These are phyloP conservation scores for Palythoa grandis DNA, from an alignment of 92 coral and sea anemone genomes.

Conservation along the genomic window DNA sequence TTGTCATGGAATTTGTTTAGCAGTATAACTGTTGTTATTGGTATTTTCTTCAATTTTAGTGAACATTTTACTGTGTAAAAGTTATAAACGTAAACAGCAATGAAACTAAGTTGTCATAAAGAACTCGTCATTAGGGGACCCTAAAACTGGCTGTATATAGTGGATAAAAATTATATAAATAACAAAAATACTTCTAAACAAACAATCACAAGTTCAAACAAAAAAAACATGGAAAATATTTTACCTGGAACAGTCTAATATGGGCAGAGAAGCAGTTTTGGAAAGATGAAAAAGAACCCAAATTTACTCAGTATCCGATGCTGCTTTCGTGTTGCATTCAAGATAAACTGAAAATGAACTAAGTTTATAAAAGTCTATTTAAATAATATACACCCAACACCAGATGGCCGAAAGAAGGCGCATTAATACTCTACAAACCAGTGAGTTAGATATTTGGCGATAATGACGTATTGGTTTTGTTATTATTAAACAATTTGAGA, in stretches of 20 bases:
- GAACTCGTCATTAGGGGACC: conserved; percentile 29
- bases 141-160: background rate
- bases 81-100: background rate
- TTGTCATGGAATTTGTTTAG: conserved; percentile 1
- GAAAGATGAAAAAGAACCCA: background rate
- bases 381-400: conserved; percentile 43
- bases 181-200: background rate
- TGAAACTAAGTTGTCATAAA: conserved; percentile 3
- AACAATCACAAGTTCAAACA: background rate
- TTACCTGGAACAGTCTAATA: conserved; percentile 14
- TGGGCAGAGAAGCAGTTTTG: background rate
- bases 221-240: background rate
- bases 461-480: conserved; percentile 73
- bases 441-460: conserved; percentile 65
- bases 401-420: conserved; percentile 78
- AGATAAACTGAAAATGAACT: conserved; percentile 18
- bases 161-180: background rate
- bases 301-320: background rate
- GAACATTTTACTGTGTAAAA: background rate
- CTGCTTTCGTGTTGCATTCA: background rate
- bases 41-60: background rate
- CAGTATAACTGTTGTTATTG: background rate
- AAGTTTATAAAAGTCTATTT: conserved; percentile 40
- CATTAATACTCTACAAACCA: conserved; percentile 56
- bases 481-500: conserved; percentile 74